Conservation (phyloP, 2,888 invertebrate genomes). For the Spodoptera picta region DNA sequence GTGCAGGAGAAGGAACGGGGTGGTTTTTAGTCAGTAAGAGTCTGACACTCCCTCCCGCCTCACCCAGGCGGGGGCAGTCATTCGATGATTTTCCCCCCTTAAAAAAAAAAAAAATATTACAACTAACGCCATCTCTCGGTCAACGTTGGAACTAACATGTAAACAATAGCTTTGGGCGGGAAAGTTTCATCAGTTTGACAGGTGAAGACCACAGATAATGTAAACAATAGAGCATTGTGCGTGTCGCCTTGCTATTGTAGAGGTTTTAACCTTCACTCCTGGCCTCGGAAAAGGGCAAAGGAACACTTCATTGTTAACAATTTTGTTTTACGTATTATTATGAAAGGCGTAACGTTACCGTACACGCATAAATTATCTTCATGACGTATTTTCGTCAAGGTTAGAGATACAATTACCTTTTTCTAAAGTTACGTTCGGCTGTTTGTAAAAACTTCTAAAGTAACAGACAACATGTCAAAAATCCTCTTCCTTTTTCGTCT, state of each 20-base stretch:
- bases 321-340: conserved; percentile 4
- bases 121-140: conserved; percentile 46
- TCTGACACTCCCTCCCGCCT: too few species aligned
- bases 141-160: conserved; percentile 23
- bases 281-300: conserved; percentile 26
- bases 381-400: neutral
- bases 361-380: neutral
- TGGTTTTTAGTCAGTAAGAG: too few species aligned
- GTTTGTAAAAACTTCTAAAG: too few species aligned
- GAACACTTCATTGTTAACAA: conserved; percentile 19
- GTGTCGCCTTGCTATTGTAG: conserved; percentile 35
- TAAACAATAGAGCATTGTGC: conserved; percentile 43
- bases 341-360: conserved; percentile 5
- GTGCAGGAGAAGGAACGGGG: too few species aligned
- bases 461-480: too few species aligned
- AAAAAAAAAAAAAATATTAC: too few species aligned
- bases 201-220: conserved; percentile 22
- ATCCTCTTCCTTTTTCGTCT: too few species aligned
- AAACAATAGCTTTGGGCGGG: conserved; percentile 38
- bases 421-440: too few species aligned
- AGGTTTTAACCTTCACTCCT: conserved; percentile 23
- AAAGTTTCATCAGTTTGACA: conserved; percentile 32
- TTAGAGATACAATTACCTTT: too few species aligned
- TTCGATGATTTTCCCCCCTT: too few species aligned
- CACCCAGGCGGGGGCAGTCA: too few species aligned